These are phyloP conservation scores for Trichacis sp. DNA, from an alignment of 2,888 invertebrate genomes.

Conservation along the genomic window DNA sequence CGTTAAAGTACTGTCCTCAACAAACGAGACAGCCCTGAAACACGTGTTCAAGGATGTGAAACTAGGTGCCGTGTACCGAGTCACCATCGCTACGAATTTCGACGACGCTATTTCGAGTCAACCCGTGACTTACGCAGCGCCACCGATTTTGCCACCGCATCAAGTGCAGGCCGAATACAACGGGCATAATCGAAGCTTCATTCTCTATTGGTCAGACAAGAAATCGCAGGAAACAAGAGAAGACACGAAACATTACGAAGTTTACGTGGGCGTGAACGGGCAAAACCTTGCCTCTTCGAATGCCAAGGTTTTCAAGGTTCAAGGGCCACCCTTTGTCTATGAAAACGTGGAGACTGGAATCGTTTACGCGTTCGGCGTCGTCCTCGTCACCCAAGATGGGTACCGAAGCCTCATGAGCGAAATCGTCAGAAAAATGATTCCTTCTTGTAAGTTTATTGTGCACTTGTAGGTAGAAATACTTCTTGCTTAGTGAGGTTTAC, in stretches of 20 bases:
- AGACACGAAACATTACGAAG: slow-evolving; percentile 72
- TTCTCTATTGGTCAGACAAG: slow-evolving; percentile 77
- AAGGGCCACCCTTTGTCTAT: slow-evolving; percentile 73
- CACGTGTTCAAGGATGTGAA: slow-evolving; percentile 72
- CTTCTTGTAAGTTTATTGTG: slow-evolving; percentile 57
- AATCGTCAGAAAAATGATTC: slow-evolving; percentile 67
- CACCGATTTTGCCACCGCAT: slow-evolving; percentile 74
- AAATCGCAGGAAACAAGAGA: slow-evolving; percentile 59
- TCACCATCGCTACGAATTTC: slow-evolving; percentile 70
- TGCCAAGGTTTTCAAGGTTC: slow-evolving; percentile 68
- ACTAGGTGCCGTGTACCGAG: slow-evolving; percentile 71
- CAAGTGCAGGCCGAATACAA: slow-evolving; percentile 74
- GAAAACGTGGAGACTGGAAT: slow-evolving; percentile 70
- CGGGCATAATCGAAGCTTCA: slow-evolving; percentile 71
- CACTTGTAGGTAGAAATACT: too few relatives aligned
- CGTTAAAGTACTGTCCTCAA: slow-evolving; percentile 70
- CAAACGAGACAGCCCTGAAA: slow-evolving; percentile 69
- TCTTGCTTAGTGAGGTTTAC: too few relatives aligned
- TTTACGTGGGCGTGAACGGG: slow-evolving; percentile 74
- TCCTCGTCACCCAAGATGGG: slow-evolving; percentile 74
- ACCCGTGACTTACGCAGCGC: slow-evolving; percentile 71
- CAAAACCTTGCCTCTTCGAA: slow-evolving; percentile 69
- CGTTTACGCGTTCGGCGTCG: slow-evolving; percentile 76
- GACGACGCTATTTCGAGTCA: slow-evolving; percentile 69
- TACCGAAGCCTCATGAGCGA: slow-evolving; percentile 76